These are phyloP conservation scores for Chionis minor DNA, from an alignment of 2,113 vertebrate genomes.

Conservation along the genomic window DNA sequence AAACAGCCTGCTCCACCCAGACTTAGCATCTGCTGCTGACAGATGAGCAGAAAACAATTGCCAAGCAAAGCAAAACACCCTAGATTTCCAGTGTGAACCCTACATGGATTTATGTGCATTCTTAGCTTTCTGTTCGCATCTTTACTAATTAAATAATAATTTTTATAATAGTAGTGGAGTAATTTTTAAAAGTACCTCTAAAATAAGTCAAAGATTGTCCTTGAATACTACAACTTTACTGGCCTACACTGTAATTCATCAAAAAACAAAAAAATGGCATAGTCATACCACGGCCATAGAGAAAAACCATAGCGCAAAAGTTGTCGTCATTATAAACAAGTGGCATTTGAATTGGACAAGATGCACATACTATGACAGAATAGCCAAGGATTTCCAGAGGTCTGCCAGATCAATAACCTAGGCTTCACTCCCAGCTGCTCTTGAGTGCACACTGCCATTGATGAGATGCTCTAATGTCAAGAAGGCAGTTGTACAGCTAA, in stretches of 20 bases:
- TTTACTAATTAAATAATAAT: not conserved
- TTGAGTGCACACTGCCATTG: accelerated
- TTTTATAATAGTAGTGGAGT: not conserved
- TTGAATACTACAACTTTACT: not conserved
- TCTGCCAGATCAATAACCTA: not conserved
- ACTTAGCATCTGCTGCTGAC: not conserved
- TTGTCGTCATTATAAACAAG: not conserved
- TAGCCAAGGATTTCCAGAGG: not conserved
- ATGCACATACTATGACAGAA: not conserved
- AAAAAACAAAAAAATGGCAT: not conserved
- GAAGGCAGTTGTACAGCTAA: not conserved
- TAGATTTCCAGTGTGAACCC: not conserved
- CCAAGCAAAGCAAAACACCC: not conserved
- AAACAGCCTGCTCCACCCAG: not conserved
- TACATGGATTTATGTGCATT: not conserved
- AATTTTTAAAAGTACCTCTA: not conserved
- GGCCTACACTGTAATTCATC: not conserved
- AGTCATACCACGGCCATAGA: not conserved
- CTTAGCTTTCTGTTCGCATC: not conserved
- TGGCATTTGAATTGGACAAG: not conserved
- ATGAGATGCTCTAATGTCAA: not conserved
- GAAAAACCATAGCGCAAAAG: not conserved
- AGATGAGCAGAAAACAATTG: not conserved
- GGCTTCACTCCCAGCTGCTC: not conserved
- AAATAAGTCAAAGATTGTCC: not conserved